phyloP scores from a whole-genome alignment of 2,888 invertebrate genomes.

The Idaea aversata region DNA sequence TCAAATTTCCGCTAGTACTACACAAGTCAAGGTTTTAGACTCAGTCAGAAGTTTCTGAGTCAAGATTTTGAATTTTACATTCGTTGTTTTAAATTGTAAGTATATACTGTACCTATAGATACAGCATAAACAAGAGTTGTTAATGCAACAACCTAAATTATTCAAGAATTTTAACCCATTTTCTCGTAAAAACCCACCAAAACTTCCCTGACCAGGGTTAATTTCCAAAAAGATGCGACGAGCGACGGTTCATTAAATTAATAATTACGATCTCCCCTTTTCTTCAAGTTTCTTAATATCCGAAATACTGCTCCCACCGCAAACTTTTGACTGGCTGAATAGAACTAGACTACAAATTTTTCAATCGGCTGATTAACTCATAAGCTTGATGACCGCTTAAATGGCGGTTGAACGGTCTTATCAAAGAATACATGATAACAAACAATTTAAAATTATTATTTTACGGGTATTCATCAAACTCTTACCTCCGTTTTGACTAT shows the following conservation, averaged over 20 bases:
- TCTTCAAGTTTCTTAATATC: slow-evolving; percentile 38
- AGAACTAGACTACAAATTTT: background rate
- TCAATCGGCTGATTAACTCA: background rate
- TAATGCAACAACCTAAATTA: background rate
- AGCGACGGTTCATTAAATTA: slow-evolving; percentile 31
- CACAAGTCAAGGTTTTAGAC: too few relatives aligned
- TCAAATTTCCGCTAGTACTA: too few relatives aligned
- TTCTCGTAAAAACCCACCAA: background rate
- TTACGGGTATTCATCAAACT: too few relatives aligned
- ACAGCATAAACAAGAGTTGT: background rate
- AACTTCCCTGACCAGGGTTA: background rate
- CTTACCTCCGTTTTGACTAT: too few relatives aligned
- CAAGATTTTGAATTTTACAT: too few relatives aligned
- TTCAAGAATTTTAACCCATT: background rate
- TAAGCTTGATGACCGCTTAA: too few relatives aligned
- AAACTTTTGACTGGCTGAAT: slow-evolving; percentile 46
- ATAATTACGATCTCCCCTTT: slow-evolving; percentile 35
- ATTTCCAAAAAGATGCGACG: slow-evolving; percentile 14
- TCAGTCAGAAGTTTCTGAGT: too few relatives aligned
- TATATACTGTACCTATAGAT: background rate
- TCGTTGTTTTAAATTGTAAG: too few relatives aligned
- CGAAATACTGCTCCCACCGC: slow-evolving; percentile 40
- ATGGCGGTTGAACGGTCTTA: too few relatives aligned
- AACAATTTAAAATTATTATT: too few relatives aligned
- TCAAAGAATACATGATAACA: too few relatives aligned